Percentiles rank a stretch among this genome's conserved stretches.
Conservation (phyloP, 2,888 invertebrate genomes). For the Polydrusus cervinus region DNA sequence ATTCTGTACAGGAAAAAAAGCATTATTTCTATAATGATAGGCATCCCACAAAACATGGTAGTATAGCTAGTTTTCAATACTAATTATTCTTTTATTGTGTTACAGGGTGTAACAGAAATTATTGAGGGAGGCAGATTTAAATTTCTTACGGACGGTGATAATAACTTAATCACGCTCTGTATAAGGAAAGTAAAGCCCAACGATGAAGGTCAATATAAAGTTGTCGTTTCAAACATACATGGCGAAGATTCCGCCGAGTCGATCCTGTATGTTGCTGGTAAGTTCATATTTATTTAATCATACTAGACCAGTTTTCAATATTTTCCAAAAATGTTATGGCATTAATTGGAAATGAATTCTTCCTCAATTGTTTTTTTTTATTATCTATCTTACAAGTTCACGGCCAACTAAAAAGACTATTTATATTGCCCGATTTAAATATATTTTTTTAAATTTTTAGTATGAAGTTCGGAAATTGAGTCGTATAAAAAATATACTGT, state of each 20-base stretch:
- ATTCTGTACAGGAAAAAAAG: too few relatives aligned
- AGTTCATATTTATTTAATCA: constrained; percentile 35
- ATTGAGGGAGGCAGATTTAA: constrained; percentile 97
- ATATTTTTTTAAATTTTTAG: background rate
- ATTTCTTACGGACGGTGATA: constrained; percentile 94
- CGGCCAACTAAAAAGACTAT: too few relatives aligned
- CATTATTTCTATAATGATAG: too few relatives aligned
- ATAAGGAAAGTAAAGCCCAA: constrained; percentile 97
- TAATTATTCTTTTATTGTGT: background rate
- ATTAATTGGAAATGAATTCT: too few relatives aligned
- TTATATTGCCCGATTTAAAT: background rate
- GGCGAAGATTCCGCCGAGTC: constrained; percentile 97
- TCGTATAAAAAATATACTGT: too few relatives aligned
- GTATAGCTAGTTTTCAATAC: background rate
- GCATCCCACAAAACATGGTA: too few relatives aligned
- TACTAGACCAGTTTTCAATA: background rate
- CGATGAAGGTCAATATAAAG: constrained; percentile 97
- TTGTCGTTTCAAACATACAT: constrained; percentile 93
- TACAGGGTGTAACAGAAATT: constrained; percentile 88
- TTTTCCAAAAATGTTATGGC: background rate
- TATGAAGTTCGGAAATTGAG: too few relatives aligned
- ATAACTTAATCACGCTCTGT: constrained; percentile 92
- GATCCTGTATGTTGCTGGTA: constrained; percentile 96
- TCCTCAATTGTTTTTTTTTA: too few relatives aligned
- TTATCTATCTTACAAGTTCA: too few relatives aligned